Base-by-base conservation (phyloP, 1,140 invertebrate species). In the Goniozus legneri region DNA sequence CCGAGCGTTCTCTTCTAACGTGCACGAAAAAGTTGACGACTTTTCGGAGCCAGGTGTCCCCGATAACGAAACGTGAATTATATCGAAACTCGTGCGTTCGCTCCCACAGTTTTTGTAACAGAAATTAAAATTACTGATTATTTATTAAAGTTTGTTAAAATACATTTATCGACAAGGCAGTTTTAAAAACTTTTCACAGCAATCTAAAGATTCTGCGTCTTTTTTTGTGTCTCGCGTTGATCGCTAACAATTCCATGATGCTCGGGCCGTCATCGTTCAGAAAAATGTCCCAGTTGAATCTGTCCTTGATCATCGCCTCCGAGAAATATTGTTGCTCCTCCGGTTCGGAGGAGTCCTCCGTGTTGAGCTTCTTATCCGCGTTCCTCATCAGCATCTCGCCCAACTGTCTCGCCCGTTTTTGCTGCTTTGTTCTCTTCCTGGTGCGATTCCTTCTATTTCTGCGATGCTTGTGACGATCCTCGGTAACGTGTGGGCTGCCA, bases 181-280 rank as follows among this genome's bases (percentile, higher is more conserved):
- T n/a, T n/a, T n/a, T n/a, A n/a, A n/a, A n/a, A n/a, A n/a, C n/a
- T n/a, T n/a, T n/a, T n/a, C n/a, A n/a, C n/a, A n/a, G n/a, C n/a
- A n/a, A n/a, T n/a, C n/a, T n/a, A n/a, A n/a, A 2, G 8, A 4
- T 10, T 0, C 24, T n/a, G n/a, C 8, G 2, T 8, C 2, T 24
- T 15, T 8, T 32, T 16, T 15, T 40, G 3, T 44, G 47, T 24
- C 20, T 44, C 8, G 8, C 10, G 1, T 48, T 27, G 2, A 50
- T 15, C 19, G 14, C 47, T 3, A 53, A 27, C 27, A 53, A 16
- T 8, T 52, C 51, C 35, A 40, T 39, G 3, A 50, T 22, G 7
- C 31, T 50, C 8, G 50, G 12, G 4, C 30, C 37, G 18, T 43
- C 21, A 0, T 35, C 32, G 12, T 43, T 19, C 3, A 20, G 27